Percentiles rank a stretch among this genome's conserved stretches.
phyloP scores from a whole-genome alignment of 2,113 vertebrate genomes.

The Urocitellus parryii region DNA sequence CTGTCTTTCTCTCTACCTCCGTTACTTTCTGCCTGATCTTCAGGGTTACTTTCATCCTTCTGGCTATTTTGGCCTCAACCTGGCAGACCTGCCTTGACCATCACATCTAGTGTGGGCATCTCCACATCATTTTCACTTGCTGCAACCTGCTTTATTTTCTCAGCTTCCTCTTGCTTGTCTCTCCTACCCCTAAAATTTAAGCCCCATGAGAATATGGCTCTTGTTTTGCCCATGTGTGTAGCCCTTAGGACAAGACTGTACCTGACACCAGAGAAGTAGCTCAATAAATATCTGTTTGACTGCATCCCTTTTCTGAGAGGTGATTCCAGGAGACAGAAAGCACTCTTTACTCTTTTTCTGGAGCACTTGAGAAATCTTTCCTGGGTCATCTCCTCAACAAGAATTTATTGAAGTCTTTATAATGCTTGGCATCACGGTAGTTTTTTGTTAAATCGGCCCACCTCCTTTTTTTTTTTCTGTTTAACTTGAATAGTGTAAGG shows the following conservation, averaged over 20 bases:
- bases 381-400: not conserved
- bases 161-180: not conserved
- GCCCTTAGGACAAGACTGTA: not conserved
- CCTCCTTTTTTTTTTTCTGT: not conserved
- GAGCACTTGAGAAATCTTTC: not conserved
- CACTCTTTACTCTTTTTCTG: not conserved
- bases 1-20: too few species aligned
- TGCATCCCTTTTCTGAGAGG: not conserved
- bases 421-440: not conserved
- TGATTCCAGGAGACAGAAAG: not conserved
- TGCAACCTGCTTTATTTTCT: not conserved
- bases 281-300: not conserved
- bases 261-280: not conserved
- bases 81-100: too few species aligned
- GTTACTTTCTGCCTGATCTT: not conserved
- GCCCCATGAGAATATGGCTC: fast-evolving
- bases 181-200: not conserved
- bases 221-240: not conserved
- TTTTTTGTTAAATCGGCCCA: not conserved
- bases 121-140: fast-evolving
- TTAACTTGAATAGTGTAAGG: conserved; percentile 14
- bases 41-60: not conserved
- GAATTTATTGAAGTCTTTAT: not conserved
- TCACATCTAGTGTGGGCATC: not conserved
- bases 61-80: not conserved